These are phyloP conservation scores for Microplitis deprimator DNA, from an alignment of 2,888 invertebrate genomes.

Conservation along the genomic window DNA sequence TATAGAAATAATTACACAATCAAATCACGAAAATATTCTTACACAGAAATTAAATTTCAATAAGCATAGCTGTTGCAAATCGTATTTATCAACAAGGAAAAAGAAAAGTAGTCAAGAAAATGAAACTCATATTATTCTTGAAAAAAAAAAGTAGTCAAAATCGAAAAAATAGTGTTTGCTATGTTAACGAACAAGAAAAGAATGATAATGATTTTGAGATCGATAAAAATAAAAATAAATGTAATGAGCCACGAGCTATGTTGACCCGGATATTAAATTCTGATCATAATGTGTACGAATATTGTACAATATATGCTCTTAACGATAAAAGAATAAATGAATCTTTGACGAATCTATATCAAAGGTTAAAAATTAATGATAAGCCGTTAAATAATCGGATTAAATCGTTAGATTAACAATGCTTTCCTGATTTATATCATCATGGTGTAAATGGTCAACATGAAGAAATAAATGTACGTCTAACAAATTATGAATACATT, in stretches of 20 bases:
- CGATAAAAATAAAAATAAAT: background rate
- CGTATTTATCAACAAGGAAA: background rate
- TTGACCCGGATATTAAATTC: background rate
- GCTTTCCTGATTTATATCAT: background rate
- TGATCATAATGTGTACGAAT: background rate
- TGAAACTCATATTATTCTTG: too few relatives aligned
- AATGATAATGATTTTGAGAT: background rate
- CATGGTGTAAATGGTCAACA: too few relatives aligned
- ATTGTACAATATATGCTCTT: background rate
- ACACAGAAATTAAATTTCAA: too few relatives aligned
- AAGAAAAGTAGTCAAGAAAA: too few relatives aligned
- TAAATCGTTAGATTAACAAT: background rate
- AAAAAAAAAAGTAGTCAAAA: too few relatives aligned
- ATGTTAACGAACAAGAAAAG: background rate
- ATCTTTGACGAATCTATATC: background rate
- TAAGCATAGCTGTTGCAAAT: background rate
- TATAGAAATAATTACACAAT: too few relatives aligned
- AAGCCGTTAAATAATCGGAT: background rate
- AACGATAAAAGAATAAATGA: background rate
- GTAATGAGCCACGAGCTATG: background rate
- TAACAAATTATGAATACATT: too few relatives aligned
- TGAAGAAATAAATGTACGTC: too few relatives aligned
- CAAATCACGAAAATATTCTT: too few relatives aligned
- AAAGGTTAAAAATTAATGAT: conserved; percentile 1
- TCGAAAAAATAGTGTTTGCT: background rate